These are phyloP conservation scores for Musca vetustissima DNA, from an alignment of 1,140 invertebrate genomes.

Conservation along the genomic window DNA sequence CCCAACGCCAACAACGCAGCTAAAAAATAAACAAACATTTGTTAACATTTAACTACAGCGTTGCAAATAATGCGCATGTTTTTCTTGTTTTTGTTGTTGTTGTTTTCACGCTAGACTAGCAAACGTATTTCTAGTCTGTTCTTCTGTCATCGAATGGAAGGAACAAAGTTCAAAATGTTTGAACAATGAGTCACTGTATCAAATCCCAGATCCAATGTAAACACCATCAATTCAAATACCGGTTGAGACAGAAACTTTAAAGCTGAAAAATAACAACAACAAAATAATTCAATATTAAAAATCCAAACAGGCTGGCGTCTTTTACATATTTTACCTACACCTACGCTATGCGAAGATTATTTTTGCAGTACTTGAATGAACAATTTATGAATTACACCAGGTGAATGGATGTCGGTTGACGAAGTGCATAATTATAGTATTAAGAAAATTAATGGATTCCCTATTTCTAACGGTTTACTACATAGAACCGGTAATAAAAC, in stretches of 20 bases:
- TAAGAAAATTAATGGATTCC: no score
- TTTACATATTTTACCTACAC: neutral
- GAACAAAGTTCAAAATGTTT: slow-evolving; percentile 21
- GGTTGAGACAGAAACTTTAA: neutral
- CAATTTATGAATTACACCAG: slow-evolving; percentile 2
- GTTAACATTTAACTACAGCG: no score
- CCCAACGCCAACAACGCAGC: no score
- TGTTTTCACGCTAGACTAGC: no score
- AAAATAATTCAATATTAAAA: neutral
- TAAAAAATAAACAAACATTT: no score
- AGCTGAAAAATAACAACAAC: neutral
- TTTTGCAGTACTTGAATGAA: slow-evolving; percentile 6
- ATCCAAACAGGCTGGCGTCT: neutral
- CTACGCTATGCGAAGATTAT: neutral
- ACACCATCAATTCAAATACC: neutral
- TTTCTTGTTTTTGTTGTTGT: no score
- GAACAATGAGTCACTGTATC: slow-evolving; percentile 11
- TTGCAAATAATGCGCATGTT: no score
- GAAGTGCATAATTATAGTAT: no score
- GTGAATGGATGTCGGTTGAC: no score
- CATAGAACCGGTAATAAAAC: no score
- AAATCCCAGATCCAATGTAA: neutral
- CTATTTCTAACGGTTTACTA: no score
- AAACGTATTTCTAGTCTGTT: no score
- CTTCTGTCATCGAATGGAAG: neutral